Base-by-base conservation (phyloP, 1,140 invertebrate species). In the Grapholita molesta region DNA sequence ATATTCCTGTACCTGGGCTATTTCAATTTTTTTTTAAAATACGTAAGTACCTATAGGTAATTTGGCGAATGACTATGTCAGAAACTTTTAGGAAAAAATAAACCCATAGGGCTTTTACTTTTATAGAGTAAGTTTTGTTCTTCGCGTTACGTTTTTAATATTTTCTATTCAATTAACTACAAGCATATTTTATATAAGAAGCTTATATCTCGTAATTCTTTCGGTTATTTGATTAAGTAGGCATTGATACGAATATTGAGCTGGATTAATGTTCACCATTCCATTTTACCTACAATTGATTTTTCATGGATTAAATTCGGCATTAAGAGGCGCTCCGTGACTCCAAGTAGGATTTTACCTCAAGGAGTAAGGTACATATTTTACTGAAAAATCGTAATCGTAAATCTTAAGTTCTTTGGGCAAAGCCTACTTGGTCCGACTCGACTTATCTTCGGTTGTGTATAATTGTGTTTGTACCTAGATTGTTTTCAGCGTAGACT, bases 401-500 rank as follows among this genome's bases (percentile, higher is more conserved):
- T 28, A 61, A 61, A 61, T 61, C 55, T 61, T 15, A 61, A 28
- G 55, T 61, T 30, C 4, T 3, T 30, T 5, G 28, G 6, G 21
- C 21, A 21, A 61, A 15, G n/a, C 52, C 24, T 15, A 25, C 55
- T 61, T 30, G 25, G 55, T 15, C 28, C 55, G 30, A 61, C 15
- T 23, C 55, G 55, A 25, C 12, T 28, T 15, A 28, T 28, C 53
- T 8, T 28, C 25, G 55, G 11, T 28, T 61, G n/a, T 61, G 6
- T 12, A 61, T 61, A 57, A 28, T 68, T 73, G 65, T 73, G 68
- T 74, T 82, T 76, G 72, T 80, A 75, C 55, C 55, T 32, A 2
- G 24, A 64, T 74, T 76, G 70, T 80, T 84, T 86, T 83, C 74
- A 85, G 70, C 64, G 8, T 53, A 70, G 69, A 80, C 68, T 71